phyloP scores from a whole-genome alignment of 92 coral and sea anemone species.

The Porites lobata region DNA sequence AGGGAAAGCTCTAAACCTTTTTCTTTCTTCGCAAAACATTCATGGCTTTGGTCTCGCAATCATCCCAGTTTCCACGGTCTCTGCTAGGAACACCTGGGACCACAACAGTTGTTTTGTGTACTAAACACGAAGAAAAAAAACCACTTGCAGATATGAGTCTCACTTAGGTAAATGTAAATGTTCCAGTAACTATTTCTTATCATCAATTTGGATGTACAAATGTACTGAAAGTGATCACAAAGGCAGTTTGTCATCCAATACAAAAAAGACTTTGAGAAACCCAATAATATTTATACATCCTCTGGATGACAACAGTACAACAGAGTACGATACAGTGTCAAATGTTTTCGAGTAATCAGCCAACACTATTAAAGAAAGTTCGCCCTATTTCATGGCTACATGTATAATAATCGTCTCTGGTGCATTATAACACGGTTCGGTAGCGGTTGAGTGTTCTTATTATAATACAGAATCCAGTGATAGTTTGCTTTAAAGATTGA shows the following conservation, averaged over 20 bases:
- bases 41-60: too few species aligned
- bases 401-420: neutral
- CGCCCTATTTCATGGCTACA: neutral
- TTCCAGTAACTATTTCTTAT: neutral
- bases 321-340: neutral
- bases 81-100: too few species aligned
- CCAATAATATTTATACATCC: neutral
- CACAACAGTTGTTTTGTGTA: too few species aligned
- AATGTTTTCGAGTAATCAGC: slow-evolving; percentile 1
- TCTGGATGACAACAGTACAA: neutral
- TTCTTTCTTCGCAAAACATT: too few species aligned
- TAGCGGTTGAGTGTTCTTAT: neutral
- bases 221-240: neutral
- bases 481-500: neutral
- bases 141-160: too few species aligned
- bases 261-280: neutral
- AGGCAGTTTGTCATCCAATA: neutral
- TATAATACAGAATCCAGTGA: neutral
- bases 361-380: neutral
- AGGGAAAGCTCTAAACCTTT: too few species aligned
- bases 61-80: too few species aligned
- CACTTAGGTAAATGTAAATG: too few species aligned
- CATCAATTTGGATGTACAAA: neutral
- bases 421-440: too few species aligned
- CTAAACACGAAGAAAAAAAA: too few species aligned